These are phyloP conservation scores for Microtus richardsoni DNA, from an alignment of 2,113 vertebrate genomes.

Conservation along the genomic window DNA sequence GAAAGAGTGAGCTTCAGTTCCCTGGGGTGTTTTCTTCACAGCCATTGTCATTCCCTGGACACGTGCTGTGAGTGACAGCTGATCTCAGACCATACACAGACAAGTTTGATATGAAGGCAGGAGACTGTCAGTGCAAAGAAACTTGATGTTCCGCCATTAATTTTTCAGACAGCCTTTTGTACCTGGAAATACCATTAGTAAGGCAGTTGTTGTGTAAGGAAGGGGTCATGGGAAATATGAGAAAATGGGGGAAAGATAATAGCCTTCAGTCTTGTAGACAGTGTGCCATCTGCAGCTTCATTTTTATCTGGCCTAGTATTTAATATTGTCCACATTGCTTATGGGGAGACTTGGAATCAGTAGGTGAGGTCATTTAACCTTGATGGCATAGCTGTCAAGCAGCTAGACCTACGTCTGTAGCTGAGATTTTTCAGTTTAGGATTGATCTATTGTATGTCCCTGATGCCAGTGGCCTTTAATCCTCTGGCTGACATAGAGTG, in stretches of 20 bases:
- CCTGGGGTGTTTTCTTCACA: neutral
- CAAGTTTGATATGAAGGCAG: neutral
- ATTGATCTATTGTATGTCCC: neutral
- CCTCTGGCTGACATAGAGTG: neutral
- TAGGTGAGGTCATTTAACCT: neutral
- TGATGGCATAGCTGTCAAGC: neutral
- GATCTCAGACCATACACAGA: neutral
- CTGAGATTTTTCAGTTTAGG: neutral
- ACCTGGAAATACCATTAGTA: neutral
- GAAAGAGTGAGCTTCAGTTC: slow-evolving; percentile 25
- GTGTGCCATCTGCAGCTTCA: neutral
- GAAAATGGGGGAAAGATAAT: neutral
- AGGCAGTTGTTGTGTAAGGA: neutral
- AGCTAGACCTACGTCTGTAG: neutral
- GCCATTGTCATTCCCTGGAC: slow-evolving; percentile 2
- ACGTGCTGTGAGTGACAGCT: neutral
- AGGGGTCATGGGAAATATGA: neutral
- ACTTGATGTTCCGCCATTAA: slow-evolving; percentile 16
- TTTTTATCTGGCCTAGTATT: neutral
- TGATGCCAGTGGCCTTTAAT: neutral
- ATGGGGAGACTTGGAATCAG: neutral
- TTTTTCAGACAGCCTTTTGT: slow-evolving; percentile 20
- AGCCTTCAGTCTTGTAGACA: neutral
- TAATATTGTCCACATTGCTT: neutral
- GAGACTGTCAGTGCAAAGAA: slow-evolving; percentile 14